Evolutionary conservation across 92 coral and sea anemone species (phyloP).

Genomic region (Chrysogorgia sp.): DNA sequence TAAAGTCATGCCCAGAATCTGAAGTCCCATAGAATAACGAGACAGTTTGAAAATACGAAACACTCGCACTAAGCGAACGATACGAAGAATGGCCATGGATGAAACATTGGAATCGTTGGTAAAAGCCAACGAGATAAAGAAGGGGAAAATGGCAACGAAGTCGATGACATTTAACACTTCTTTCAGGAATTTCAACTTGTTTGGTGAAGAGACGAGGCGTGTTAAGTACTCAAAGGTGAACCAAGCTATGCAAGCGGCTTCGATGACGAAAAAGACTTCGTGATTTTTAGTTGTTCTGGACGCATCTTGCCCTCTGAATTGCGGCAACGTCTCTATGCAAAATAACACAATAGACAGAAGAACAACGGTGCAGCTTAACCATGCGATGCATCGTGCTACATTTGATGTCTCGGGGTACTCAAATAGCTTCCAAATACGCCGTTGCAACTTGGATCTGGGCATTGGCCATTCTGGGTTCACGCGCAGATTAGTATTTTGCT

Average conservation of each 20-base stretch:
- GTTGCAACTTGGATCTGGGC: conserved; percentile 72
- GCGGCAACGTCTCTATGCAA: conserved; percentile 93
- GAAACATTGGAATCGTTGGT: conserved; percentile 74
- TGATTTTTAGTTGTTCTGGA: conserved; percentile 49
- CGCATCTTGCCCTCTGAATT: conserved; percentile 65
- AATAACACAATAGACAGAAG: conserved; percentile 84
- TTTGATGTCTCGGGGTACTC: conserved; percentile 93
- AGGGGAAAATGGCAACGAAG: conserved; percentile 86
- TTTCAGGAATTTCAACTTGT: conserved; percentile 84
- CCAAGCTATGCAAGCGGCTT: conserved; percentile 92
- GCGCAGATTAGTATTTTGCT: conserved; percentile 38
- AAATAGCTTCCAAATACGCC: conserved; percentile 79
- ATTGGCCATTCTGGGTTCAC: conserved; percentile 56
- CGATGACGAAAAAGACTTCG: conserved; percentile 72
- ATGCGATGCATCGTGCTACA: conserved; percentile 77
- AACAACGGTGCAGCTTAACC: conserved; percentile 76
- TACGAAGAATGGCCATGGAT: conserved; percentile 86
- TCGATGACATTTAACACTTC: conserved; percentile 89
- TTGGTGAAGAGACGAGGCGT: conserved; percentile 78
- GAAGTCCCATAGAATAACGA: conserved; percentile 92
- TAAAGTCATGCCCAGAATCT: conserved; percentile 92
- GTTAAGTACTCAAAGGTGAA: conserved; percentile 83
- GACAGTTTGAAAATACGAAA: conserved; percentile 95
- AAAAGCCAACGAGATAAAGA: conserved; percentile 78
- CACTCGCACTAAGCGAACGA: conserved; percentile 88